phyloP scores from a whole-genome alignment of 2,113 vertebrate genomes.

The Acanthochromis polyacanthus region DNA sequence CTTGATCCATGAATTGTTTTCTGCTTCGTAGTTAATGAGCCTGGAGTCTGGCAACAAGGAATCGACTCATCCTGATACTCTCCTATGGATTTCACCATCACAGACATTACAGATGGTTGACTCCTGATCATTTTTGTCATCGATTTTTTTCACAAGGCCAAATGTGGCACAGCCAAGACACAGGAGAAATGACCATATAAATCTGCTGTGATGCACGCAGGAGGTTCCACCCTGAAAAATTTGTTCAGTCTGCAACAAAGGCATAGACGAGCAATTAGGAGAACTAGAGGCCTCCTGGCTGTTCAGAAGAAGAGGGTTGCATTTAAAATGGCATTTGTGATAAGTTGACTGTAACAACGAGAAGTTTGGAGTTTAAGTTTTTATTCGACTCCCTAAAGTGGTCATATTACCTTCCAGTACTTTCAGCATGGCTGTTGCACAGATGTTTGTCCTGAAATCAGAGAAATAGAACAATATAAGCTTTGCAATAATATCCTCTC shows the following conservation, averaged over 20 bases:
- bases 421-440: too few species aligned
- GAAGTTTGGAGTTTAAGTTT: too few species aligned
- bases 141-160: slow-evolving; percentile 73
- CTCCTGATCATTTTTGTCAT: slow-evolving; percentile 73
- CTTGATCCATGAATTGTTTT: slow-evolving; percentile 63
- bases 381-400: too few species aligned
- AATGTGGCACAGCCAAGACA: slow-evolving; percentile 44
- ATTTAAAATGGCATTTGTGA: too few species aligned
- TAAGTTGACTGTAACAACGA: too few species aligned
- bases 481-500: too few species aligned
- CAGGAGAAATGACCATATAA: slow-evolving; percentile 64
- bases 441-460: too few species aligned
- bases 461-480: too few species aligned
- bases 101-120: slow-evolving; percentile 66
- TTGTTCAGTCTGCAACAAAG: background rate
- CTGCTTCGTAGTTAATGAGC: slow-evolving; percentile 59
- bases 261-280: background rate
- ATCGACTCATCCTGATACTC: slow-evolving; percentile 67
- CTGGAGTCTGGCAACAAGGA: slow-evolving; percentile 53
- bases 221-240: slow-evolving; percentile 33
- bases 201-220: slow-evolving; percentile 47
- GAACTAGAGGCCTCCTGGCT: background rate
- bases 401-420: too few species aligned
- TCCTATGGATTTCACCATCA: slow-evolving; percentile 54
- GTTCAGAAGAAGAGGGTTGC: background rate